Base-by-base conservation (phyloP, 2,888 invertebrate genomes). In the Macrosoma leucophasiata region DNA sequence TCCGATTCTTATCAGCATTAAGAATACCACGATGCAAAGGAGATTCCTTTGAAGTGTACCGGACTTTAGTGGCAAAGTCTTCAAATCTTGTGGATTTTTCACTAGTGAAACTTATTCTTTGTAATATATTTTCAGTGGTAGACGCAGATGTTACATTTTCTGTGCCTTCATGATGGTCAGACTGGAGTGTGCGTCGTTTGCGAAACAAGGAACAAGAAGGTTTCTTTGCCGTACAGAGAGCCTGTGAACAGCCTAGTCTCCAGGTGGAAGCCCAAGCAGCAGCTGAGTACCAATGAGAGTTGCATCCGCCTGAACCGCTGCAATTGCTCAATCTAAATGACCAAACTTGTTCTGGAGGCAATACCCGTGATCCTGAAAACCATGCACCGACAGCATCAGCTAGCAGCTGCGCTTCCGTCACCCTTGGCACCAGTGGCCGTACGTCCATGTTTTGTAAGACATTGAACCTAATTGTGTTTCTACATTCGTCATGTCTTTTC, bases 371-470 rank as follows among this genome's bases (percentile, higher is more conserved):
- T 0, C 82, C 82, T 1, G 79, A 81, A 41, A 76, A 82, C 82
- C 82, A 82, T 0, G 77, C 71, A 0, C 76, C 79, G 0, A 81
- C 79, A 1, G 76, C 74, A 28, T 82, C 82, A 1, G 78, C 67
- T n/a, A 82, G 46, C 25, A 82, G 43, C 42, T 82, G 82, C 3
- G 82, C 78, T 47, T 79, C 78, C 0, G 82, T 82, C 4, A 81
- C 67, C 26, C 69, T 60, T 3, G 73, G 55, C 0, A 71, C 60
- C 0, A 81, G 62, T 1, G 76, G 73, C 1, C 82, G 66, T 1
- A 82, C 82, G 30, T 82, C 82, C 72, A 82, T 76, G 31, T 82
- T 82, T 52, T 82, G 82, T 5, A 81, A 51, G 5, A 77, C 82
- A 29, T 78, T 79, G 41, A 76, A 82, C 19, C 81, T 55, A 10